These are phyloP conservation scores for Actinernus sp. DNA, from an alignment of 92 coral and sea anemone genomes.

Conservation along the genomic window DNA sequence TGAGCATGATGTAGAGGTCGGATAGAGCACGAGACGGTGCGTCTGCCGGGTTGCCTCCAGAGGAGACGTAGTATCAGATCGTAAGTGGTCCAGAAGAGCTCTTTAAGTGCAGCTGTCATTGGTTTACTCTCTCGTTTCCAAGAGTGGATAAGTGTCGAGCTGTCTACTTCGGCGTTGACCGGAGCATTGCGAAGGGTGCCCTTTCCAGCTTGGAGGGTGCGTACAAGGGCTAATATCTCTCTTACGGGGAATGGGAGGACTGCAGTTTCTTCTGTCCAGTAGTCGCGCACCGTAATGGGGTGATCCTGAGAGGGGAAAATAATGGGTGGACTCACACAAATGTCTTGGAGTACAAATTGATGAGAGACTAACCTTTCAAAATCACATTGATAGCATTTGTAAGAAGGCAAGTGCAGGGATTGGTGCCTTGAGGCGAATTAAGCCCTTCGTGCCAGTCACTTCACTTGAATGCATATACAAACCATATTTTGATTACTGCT, in stretches of 20 bases:
- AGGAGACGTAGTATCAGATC: conserved; percentile 12
- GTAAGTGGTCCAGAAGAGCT: not conserved
- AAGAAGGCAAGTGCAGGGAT: no score
- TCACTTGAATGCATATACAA: no score
- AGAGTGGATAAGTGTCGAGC: conserved; percentile 5
- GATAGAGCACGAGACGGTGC: conserved; percentile 14
- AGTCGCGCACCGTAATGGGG: conserved; percentile 31
- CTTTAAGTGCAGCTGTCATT: not conserved
- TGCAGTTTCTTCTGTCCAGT: not conserved
- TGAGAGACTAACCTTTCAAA: no score
- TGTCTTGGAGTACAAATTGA: no score
- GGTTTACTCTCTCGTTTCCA: conserved; percentile 8
- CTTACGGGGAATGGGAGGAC: conserved; percentile 6
- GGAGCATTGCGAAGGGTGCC: conserved; percentile 8
- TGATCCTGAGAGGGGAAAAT: not conserved
- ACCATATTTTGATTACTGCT: no score
- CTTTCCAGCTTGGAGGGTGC: conserved; percentile 16
- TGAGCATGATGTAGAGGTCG: conserved; percentile 9
- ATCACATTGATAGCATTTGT: no score
- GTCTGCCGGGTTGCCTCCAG: conserved; percentile 16
- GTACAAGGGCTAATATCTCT: conserved; percentile 37
- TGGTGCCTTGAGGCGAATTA: no score
- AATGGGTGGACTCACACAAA: no score
- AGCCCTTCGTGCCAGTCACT: no score
- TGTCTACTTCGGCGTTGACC: conserved; percentile 43